Conservation (phyloP, 2,888 invertebrate species). For the Nasonia oneida region DNA sequence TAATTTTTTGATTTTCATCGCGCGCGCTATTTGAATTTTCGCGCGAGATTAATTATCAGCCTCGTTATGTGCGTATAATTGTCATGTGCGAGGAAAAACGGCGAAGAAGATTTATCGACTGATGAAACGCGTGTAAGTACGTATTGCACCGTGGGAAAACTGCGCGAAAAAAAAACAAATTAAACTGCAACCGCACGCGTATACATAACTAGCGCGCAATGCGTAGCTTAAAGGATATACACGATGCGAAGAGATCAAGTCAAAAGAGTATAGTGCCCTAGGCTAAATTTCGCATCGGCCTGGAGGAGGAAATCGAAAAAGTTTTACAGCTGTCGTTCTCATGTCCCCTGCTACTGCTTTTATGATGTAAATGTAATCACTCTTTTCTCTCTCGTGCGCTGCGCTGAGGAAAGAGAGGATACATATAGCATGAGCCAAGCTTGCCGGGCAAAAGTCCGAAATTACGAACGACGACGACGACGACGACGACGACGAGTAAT, state of each 20-base stretch:
- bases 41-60: background rate
- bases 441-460: slow-evolving; percentile 13
- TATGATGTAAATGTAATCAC: slow-evolving; percentile 54
- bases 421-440: background rate
- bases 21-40: background rate
- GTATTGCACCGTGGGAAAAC: background rate
- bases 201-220: background rate
- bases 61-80: background rate
- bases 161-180: background rate
- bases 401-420: background rate
- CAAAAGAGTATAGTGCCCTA: background rate
- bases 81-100: background rate
- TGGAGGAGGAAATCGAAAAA: slow-evolving; percentile 49
- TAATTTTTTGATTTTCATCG: slow-evolving; percentile 12
- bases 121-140: background rate
- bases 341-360: slow-evolving; percentile 11
- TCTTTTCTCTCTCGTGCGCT: slow-evolving; percentile 6
- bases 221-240: background rate
- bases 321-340: slow-evolving; percentile 37
- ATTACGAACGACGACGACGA: background rate
- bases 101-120: background rate
- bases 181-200: background rate
- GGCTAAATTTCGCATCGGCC: slow-evolving; percentile 25
- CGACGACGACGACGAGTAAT: slow-evolving; percentile 31
- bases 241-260: background rate